Evolutionary conservation across 2,888 invertebrate genomes (phyloP), one percentile per base, ranked within the genome.

Genomic region (Heliconius charithonia): DNA sequence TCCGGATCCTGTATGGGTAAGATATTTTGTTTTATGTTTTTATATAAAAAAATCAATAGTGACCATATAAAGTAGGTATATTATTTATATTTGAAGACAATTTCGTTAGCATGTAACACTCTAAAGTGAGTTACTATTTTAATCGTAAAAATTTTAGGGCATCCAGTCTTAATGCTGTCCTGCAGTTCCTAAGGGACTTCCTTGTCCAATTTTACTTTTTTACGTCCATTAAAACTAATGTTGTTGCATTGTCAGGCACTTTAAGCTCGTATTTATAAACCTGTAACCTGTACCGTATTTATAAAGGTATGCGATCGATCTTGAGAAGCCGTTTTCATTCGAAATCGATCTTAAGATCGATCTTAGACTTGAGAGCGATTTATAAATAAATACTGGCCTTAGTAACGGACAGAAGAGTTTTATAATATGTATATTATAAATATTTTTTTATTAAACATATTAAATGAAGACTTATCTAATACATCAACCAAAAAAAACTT

Each of bases 1-100:
- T 95, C 98, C 98, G 76, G 97, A 98, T 96, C 98, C 97, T 82
- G 97, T 97, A 87, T 98, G 97, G 98, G 98, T 97, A 89, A 96
- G 93, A 89, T 71, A 72, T 41, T 73, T 45, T 59, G 37, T 56
- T 66, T 51, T 13, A 12, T 25, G 10, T 72, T 29, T 59, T 25
- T 27, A 59, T n/a, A 9, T 2, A 3, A 6, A 32, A 56, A 56
- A 56, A 16, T 45, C 22, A 56, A 56, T 6, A 9, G 56, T 56
- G 22, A 56, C 7, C 22, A 22, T 13, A 51, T 51, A 51, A 19
- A 51, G 45, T 56, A 56, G 22, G 10, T 22, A 56, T 9, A 56
- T 56, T 22, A 56, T 56, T 22, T 9, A 56, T 2, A 16, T 56
- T 22, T 56, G 22, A 56, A 56, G 22, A 7, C 56, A 45, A 45